Percentiles rank a stretch among this genome's conserved stretches.
These are phyloP conservation scores for Hippotragus niger DNA, from an alignment of 2,113 vertebrate genomes.

Conservation along the genomic window DNA sequence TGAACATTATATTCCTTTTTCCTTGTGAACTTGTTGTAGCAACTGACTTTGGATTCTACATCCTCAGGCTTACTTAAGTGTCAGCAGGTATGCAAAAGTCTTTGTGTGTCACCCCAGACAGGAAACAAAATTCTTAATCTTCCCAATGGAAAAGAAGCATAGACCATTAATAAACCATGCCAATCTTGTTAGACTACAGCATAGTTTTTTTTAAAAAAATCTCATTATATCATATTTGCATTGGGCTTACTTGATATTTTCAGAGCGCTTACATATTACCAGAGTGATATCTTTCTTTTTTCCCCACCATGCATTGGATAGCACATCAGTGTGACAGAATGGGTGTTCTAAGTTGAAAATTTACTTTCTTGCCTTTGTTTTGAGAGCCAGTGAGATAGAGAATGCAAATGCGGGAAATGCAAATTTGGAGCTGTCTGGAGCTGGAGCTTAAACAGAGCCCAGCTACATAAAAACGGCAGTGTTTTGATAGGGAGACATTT, in stretches of 20 bases:
- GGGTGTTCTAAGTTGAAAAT: constrained; percentile 17
- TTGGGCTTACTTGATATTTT: constrained; percentile 38
- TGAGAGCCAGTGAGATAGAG: constrained; percentile 33
- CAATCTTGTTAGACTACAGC: constrained; percentile 45
- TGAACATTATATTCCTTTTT: background rate
- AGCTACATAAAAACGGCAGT: constrained; percentile 8
- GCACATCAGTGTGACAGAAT: background rate
- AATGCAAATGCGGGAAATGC: constrained; percentile 34
- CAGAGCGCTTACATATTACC: background rate
- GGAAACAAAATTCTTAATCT: constrained; percentile 7
- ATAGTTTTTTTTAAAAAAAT: background rate
- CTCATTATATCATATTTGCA: constrained; percentile 48
- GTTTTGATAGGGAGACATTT: constrained; percentile 44
- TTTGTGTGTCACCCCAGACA: background rate
- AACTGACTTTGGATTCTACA: background rate
- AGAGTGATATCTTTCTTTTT: background rate
- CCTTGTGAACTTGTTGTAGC: background rate
- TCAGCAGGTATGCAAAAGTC: constrained; percentile 15
- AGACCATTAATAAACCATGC: constrained; percentile 56
- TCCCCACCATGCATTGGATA: background rate
- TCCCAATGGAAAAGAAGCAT: constrained; percentile 15
- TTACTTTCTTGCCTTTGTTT: constrained; percentile 31
- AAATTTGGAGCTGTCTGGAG: constrained; percentile 35
- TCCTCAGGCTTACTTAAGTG: constrained; percentile 26
- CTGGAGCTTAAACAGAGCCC: background rate